Evolutionary conservation across 2,113 vertebrate species (phyloP).

Genomic region (Scytalopus superciliaris): DNA sequence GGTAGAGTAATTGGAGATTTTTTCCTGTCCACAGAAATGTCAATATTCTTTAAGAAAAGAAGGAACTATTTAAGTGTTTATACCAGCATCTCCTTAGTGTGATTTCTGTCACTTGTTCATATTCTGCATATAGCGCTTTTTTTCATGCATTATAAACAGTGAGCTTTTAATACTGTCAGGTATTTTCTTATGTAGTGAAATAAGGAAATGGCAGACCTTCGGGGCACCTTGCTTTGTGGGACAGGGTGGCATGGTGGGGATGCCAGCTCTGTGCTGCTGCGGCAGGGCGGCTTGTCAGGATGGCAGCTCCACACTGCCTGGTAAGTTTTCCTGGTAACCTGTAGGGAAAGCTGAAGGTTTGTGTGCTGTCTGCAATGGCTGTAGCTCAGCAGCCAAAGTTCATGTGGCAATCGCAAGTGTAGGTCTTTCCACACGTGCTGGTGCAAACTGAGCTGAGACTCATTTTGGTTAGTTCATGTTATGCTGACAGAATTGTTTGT

Average conservation of each 20-base stretch:
- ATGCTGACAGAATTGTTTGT: background rate
- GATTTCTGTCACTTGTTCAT: background rate
- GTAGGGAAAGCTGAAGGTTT: background rate
- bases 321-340: background rate
- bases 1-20: background rate
- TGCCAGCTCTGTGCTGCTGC: background rate
- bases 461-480: background rate
- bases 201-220: background rate
- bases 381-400: background rate
- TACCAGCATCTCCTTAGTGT: background rate
- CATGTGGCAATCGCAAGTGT: rapidly evolving
- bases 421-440: background rate
- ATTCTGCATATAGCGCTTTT: background rate
- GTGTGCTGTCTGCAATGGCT: background rate
- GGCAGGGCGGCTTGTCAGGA: background rate
- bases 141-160: background rate
- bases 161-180: background rate
- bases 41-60: background rate
- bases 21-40: background rate
- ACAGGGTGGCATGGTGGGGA: background rate
- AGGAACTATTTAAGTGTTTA: background rate
- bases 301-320: background rate
- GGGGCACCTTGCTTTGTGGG: background rate
- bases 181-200: background rate
- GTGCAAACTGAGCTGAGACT: background rate